These are phyloP conservation scores for Sminthurinus aureus DNA, from an alignment of 2,888 invertebrate genomes.

Conservation along the genomic window DNA sequence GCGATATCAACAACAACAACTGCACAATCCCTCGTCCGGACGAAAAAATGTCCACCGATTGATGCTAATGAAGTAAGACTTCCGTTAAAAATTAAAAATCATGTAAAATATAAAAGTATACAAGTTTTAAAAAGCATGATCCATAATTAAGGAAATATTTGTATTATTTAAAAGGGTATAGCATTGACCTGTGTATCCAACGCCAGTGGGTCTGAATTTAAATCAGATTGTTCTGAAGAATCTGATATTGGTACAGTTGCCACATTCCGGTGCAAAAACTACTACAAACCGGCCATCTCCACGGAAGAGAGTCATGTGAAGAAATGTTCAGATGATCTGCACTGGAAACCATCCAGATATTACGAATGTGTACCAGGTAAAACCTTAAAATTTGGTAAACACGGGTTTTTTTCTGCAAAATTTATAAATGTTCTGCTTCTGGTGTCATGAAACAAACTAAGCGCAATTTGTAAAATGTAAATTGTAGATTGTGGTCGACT, in stretches of 20 bases:
- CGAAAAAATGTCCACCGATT: no score
- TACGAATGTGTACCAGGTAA: constrained; percentile 25
- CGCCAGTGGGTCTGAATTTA: background rate
- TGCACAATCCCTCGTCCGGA: no score
- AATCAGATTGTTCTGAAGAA: background rate
- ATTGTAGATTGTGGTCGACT: constrained; percentile 12
- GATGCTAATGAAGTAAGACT: no score
- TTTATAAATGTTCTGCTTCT: no score
- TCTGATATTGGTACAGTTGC: background rate
- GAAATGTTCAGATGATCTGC: background rate
- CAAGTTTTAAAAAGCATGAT: no score
- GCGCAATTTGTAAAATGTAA: background rate
- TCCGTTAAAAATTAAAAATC: no score
- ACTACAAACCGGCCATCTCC: background rate
- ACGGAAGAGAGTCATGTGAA: background rate
- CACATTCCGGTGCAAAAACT: background rate
- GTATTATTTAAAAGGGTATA: background rate
- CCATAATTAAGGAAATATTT: no score
- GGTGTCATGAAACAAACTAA: background rate
- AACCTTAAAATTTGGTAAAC: no score
- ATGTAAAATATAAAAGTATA: no score
- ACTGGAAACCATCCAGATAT: constrained; percentile 10
- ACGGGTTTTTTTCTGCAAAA: background rate
- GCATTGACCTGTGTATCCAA: background rate
- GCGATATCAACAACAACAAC: no score